Percentiles rank a stretch among this genome's conserved stretches.
Evolutionary conservation across 2,888 invertebrate species (phyloP).

Genomic region (Drosophila mimetica): DNA sequence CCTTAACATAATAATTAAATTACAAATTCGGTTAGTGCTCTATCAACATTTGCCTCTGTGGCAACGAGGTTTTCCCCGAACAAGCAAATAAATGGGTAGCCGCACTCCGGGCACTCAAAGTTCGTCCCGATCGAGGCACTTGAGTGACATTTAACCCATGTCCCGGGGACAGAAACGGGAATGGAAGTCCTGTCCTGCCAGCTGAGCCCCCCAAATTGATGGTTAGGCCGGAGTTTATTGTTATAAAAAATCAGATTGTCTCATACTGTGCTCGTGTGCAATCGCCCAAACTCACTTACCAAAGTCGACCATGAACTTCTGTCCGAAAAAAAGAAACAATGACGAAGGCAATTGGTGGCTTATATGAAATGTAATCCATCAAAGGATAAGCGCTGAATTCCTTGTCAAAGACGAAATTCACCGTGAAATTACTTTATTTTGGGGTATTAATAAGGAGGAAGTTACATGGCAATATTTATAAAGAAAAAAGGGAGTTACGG

Average conservation of each 20-base stretch:
- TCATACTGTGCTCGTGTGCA: neutral
- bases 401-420: neutral
- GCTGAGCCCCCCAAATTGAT: constrained; percentile 15
- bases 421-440: neutral
- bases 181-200: neutral
- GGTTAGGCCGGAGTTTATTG: constrained; percentile 29
- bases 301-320: too few relatives aligned
- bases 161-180: neutral
- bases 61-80: constrained; percentile 12
- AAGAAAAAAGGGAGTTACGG: too few relatives aligned
- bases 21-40: constrained; percentile 42
- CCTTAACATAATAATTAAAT: constrained; percentile 40
- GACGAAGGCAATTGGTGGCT: constrained; percentile 21
- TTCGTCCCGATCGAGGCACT: constrained; percentile 8
- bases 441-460: neutral
- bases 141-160: constrained; percentile 14
- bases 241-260: constrained; percentile 26
- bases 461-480: too few relatives aligned
- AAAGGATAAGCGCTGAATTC: constrained; percentile 14
- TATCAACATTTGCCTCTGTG: constrained; percentile 30
- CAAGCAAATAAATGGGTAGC: constrained; percentile 26
- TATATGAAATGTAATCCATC: constrained; percentile 4
- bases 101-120: constrained; percentile 14
- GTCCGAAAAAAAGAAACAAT: neutral
- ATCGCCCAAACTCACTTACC: too few relatives aligned